Conservation (phyloP, 2,113 vertebrate genomes). For the Tetraodon nigroviridis region DNA sequence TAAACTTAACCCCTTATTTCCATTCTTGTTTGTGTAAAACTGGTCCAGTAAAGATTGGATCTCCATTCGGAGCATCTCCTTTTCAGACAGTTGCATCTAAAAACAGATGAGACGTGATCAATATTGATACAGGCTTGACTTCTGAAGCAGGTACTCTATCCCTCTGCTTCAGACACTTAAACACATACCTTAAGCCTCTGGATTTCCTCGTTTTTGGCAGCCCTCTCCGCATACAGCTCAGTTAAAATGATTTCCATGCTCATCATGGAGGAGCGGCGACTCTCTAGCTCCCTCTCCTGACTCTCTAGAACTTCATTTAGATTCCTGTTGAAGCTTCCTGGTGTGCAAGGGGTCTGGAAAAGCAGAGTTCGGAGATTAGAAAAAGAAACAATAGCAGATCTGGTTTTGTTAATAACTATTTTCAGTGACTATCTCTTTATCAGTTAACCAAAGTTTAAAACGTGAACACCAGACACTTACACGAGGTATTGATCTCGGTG, state of each 20-base stretch:
- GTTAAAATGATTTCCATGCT: slow-evolving; percentile 83
- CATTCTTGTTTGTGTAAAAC: slow-evolving; percentile 78
- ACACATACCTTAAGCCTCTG: slow-evolving; percentile 82
- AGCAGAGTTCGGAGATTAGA: not conserved
- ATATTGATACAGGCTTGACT: no score
- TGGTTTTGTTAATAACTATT: not conserved
- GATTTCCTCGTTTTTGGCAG: slow-evolving; percentile 88
- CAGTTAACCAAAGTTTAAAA: not conserved
- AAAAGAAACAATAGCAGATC: not conserved
- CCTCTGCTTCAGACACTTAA: not conserved
- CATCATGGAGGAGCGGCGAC: slow-evolving; percentile 80
- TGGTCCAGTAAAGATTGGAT: slow-evolving; percentile 80
- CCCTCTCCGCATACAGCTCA: slow-evolving; percentile 85
- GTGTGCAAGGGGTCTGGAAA: slow-evolving; percentile 79
- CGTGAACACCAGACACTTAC: slow-evolving; percentile 33
- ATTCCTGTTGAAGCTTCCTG: slow-evolving; percentile 76
- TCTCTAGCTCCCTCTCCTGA: slow-evolving; percentile 85
- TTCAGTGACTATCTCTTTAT: not conserved
- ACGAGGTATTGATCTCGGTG: slow-evolving; percentile 59
- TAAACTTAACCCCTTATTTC: slow-evolving; percentile 49
- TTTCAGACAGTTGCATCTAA: slow-evolving; percentile 82
- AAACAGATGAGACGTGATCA: slow-evolving; percentile 1
- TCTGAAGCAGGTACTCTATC: no score
- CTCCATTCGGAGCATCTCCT: slow-evolving; percentile 80
- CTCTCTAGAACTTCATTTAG: slow-evolving; percentile 80